Evolutionary conservation across 2,797 vertebrate genomes (phyloP).

Genomic region (Galago senegalensis): DNA sequence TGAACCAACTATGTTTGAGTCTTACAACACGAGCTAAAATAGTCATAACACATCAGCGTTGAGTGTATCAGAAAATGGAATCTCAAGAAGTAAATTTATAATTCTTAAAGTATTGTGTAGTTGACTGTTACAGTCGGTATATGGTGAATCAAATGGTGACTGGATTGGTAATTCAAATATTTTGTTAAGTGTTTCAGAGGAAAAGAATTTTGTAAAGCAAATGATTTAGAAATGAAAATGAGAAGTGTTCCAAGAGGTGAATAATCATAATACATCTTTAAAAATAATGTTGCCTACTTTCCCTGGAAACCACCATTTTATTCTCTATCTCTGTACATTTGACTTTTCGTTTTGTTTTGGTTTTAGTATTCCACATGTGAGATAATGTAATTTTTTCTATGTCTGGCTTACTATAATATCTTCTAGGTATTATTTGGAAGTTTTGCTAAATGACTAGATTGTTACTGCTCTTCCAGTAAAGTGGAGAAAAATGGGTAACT

Average conservation of each 20-base stretch:
- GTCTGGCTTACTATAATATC: neutral
- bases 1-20: neutral
- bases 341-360: neutral
- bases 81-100: slow-evolving; percentile 20
- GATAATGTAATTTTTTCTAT: neutral
- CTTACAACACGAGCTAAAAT: slow-evolving; percentile 1
- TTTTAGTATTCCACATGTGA: neutral
- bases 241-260: neutral
- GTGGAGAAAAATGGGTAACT: neutral
- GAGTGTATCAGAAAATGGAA: slow-evolving; percentile 45
- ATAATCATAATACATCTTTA: neutral
- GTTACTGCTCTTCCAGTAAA: neutral
- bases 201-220: slow-evolving; percentile 3
- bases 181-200: slow-evolving; percentile 9
- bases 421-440: neutral
- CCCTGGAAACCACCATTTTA: neutral
- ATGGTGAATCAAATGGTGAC: neutral
- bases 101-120: neutral
- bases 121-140: neutral
- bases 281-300: neutral
- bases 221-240: slow-evolving; percentile 57
- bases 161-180: slow-evolving; percentile 41
- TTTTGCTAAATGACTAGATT: slow-evolving; percentile 3
- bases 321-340: neutral
- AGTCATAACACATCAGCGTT: neutral